Percentiles rank a stretch among this genome's conserved stretches.
Evolutionary conservation across 1,140 invertebrate genomes (phyloP).

Genomic region (Drosophila bifasciata): DNA sequence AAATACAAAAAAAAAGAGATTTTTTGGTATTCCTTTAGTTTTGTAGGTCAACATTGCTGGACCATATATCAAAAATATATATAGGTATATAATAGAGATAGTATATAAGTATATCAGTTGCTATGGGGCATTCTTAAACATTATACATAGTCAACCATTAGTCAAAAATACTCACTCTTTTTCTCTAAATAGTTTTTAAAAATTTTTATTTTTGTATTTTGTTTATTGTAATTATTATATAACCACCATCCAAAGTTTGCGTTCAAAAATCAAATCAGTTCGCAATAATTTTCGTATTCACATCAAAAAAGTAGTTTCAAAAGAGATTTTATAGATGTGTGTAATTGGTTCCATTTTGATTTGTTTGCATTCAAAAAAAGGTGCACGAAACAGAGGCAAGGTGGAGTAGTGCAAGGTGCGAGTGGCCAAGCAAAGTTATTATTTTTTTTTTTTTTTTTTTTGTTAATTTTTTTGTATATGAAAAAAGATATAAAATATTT

Average conservation of each 20-base stretch:
- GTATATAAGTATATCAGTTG: conserved; percentile 47
- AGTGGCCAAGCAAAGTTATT: conserved; percentile 82
- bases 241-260: conserved; percentile 81
- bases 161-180: conserved; percentile 83
- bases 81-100: conserved; percentile 37
- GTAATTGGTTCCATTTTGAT: conserved; percentile 71
- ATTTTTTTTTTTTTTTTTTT: conserved; percentile 46
- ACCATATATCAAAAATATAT: conserved; percentile 45
- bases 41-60: conserved; percentile 49
- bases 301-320: conserved; percentile 79
- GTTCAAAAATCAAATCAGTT: conserved; percentile 83
- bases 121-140: conserved; percentile 77
- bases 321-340: conserved; percentile 55
- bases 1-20: conserved; percentile 76
- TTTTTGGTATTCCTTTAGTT: conserved; percentile 50
- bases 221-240: conserved; percentile 59
- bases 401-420: conserved; percentile 78
- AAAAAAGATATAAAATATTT: conserved; percentile 81
- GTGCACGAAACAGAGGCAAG: conserved; percentile 81
- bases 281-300: conserved; percentile 80
- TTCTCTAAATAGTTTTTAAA: conserved; percentile 81
- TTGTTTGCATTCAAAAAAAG: conserved; percentile 81
- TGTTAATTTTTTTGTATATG: conserved; percentile 59
- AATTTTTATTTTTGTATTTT: conserved; percentile 51
- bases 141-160: conserved; percentile 74